Evolutionary conservation across 2,797 vertebrate genomes (phyloP).

Genomic region (Anguilla megastoma): DNA sequence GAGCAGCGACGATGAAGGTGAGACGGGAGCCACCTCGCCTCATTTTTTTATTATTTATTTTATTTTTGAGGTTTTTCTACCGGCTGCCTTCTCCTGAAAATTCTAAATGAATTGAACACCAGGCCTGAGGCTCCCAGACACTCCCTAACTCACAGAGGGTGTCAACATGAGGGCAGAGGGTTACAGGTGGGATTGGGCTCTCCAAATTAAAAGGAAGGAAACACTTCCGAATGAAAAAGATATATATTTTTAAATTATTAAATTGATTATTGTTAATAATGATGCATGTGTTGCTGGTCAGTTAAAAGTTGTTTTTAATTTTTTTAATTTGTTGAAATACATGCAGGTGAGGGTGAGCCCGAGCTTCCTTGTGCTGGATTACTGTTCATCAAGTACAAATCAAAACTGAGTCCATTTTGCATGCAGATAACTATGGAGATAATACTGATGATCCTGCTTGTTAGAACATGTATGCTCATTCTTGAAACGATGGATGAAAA

Average conservation of each 20-base stretch:
- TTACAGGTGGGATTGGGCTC: no score
- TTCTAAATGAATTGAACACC: background rate
- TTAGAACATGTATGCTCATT: background rate
- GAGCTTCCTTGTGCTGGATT: no score
- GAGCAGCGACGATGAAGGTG: constrained; percentile 93
- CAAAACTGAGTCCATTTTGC: background rate
- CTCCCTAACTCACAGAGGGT: constrained; percentile 13
- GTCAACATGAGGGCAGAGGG: background rate
- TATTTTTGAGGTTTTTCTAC: background rate
- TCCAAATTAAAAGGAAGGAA: no score
- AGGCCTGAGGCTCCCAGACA: background rate
- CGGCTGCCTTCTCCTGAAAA: background rate
- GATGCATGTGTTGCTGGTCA: no score
- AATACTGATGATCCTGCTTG: background rate
- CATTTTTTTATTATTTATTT: no score
- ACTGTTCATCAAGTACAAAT: no score
- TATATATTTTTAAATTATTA: no score
- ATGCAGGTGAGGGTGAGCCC: no score
- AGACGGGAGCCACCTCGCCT: constrained; percentile 23
- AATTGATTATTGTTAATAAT: no score
- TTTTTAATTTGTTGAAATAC: no score
- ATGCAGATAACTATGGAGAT: background rate
- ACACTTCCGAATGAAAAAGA: no score
- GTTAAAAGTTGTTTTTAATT: no score
- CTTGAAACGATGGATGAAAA: background rate